Base-by-base conservation (phyloP, 2,113 vertebrate genomes). In the Ctenodactylus gundi region DNA sequence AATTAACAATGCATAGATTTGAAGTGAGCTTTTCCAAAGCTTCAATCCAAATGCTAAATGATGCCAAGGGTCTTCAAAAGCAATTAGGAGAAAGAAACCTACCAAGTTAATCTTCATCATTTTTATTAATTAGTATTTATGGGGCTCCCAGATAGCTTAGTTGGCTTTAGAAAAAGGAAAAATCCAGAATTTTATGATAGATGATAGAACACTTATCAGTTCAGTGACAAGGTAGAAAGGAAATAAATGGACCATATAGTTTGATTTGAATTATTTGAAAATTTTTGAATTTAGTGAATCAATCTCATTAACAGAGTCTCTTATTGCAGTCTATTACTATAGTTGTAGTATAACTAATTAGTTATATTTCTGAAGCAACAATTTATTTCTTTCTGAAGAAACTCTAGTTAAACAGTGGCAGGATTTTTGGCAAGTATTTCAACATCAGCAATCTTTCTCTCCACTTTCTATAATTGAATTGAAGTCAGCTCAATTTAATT, bases 121-220 rank as follows among this genome's bases (percentile, higher is more conserved):
- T 34, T 67, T 91, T 55, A 87, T 73, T 91, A 95, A 86, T 85
- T 82, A 77, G 78, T 95, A 95, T 89, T 94, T 94, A 93, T 60
- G 85, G 46, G 60, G 41, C 92, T 39, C 64, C 62, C 60, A 90
- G 68, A 80, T 17, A 70, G 91, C 82, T 88, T 96, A 51, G 31
- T 85, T 90, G 31, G 39, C 70, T 78, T 93, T 92, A 60, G 80
- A 85, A 90, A 70, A 91, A 88, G 18, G 82, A 95, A 94, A 18
- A 72, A 89, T 90, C 21, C 64, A 29, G n/a, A 93, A 87, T 91
- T 94, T 89, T 84, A 53, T 94, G 73, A 81, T 58, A 72, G 31
- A 73, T 95, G 78, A 91, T 90, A 27, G 95, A 95, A 95, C 77
- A 90, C 53, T 92, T 95, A 39, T 84, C 53, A 94, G 65, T 82